A percentile compares a stretch with the other conserved stretches of the same genome.
phyloP scores from a whole-genome alignment of 1,140 invertebrate species.

The Tetramorium simillimum region DNA sequence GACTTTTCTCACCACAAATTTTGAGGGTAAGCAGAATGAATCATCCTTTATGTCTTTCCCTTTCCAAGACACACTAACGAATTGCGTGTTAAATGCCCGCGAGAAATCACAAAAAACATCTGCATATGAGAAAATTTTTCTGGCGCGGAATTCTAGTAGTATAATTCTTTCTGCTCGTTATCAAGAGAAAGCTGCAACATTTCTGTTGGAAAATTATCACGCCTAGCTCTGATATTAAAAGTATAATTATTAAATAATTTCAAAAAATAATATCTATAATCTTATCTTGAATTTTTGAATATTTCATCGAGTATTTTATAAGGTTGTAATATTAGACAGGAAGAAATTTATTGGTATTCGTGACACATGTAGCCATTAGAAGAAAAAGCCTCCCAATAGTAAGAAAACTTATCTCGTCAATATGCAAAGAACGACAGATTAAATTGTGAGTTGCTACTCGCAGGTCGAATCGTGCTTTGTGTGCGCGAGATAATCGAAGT shows the following conservation, averaged over 20 bases:
- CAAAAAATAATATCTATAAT: neutral
- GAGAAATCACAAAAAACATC: slow-evolving; percentile 48
- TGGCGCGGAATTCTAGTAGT: slow-evolving; percentile 25
- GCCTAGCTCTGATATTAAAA: neutral
- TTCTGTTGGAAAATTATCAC: slow-evolving; percentile 32
- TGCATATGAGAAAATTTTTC: slow-evolving; percentile 31
- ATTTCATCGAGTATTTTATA: neutral
- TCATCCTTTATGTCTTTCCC: slow-evolving; percentile 37
- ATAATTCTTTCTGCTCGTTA: slow-evolving; percentile 52
- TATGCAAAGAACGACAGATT: slow-evolving; percentile 53
- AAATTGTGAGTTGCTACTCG: slow-evolving; percentile 40
- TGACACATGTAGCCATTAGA: neutral
- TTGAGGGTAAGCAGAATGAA: slow-evolving; percentile 24
- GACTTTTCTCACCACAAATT: slow-evolving; percentile 34
- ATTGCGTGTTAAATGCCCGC: slow-evolving; percentile 55
- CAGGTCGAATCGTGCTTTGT: slow-evolving; percentile 30
- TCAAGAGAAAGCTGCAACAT: slow-evolving; percentile 10
- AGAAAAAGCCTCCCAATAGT: neutral
- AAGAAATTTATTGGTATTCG: slow-evolving; percentile 19
- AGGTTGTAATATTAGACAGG: neutral
- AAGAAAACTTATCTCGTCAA: slow-evolving; percentile 42
- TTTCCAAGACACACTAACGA: slow-evolving; percentile 51
- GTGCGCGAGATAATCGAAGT: slow-evolving; percentile 40
- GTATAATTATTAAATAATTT: slow-evolving; percentile 32
- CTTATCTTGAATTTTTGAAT: neutral